Evolutionary conservation across 2,113 vertebrate genomes (phyloP), one percentile per base, ranked within the genome.

Genomic region (Chinchilla lanigera): DNA sequence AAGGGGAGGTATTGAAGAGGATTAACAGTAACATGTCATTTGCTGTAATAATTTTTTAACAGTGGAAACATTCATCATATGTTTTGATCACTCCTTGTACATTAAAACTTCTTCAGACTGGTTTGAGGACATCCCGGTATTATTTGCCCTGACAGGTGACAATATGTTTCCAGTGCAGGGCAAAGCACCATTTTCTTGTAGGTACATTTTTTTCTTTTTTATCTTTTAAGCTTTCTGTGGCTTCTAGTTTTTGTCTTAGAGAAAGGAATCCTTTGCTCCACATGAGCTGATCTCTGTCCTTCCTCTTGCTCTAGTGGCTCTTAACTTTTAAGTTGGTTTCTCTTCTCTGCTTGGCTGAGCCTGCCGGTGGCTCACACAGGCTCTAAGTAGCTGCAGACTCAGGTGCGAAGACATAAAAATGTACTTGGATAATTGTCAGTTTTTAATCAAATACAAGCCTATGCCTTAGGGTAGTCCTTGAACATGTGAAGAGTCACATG

Each of bases 301-400:
- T 89, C 26, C n/a, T 91, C 41, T 86, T 63, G 14, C 44, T 86
- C 38, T 26, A 56, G 1, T 33, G 71, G 61, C 41, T 94, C 81
- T 87, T 95, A 75, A 67, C 71, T 96, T 97, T 92, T 94, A 54
- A 85, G 90, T 92, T 17, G 2, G 35, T 95, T 90, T 93, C 52
- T 97, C n/a, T 67, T 86, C 38, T 96, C 77, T 87, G 81, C 30
- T 90, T n/a, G 65, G 56, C 22, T 22, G 67, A 92, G 30, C 58
- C 2, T 41, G 41, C 73, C 30, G 7, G 38, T 54, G 91, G 7
- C 86, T 94, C 56, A 73, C 41, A 35, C 11, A 41, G 28, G 1
- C 38, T 88, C 35, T 17, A 2, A 20, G 30, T 9, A 82, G 67
- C 77, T 20, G 7, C 26, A 85, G 33, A 85, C 7, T 0, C 89